Conservation (phyloP, 2,113 vertebrate genomes). For the Cariama cristata region DNA sequence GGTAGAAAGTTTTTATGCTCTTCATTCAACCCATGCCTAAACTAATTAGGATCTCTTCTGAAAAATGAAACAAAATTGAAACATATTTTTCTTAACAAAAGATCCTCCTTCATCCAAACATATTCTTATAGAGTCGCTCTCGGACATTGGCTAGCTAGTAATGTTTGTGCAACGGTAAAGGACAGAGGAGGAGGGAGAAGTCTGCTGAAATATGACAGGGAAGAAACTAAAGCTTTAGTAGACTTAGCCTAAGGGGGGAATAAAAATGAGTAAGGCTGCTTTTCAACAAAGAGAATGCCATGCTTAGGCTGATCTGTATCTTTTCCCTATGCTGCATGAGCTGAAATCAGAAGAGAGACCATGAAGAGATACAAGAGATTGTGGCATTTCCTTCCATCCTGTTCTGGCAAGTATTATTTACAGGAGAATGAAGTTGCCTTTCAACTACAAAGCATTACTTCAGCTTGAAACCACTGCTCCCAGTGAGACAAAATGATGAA, state of each 20-base stretch:
- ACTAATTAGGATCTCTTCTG: not conserved
- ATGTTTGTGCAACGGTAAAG: not conserved
- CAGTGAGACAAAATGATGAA: not conserved
- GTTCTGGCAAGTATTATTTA: not conserved
- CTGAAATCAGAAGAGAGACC: not conserved
- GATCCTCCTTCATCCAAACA: not conserved
- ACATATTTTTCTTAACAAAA: not conserved
- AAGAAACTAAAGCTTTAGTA: not conserved
- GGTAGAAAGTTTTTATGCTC: not conserved
- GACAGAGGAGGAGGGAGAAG: not conserved
- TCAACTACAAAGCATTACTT: not conserved
- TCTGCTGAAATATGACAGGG: not conserved
- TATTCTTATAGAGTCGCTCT: not conserved
- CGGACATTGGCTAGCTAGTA: not conserved
- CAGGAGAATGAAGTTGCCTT: not conserved
- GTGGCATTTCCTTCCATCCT: not conserved
- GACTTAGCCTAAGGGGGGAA: not conserved
- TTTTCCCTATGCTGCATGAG: not conserved
- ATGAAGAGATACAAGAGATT: not conserved
- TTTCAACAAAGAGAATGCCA: not conserved
- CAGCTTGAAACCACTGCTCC: conserved; percentile 3
- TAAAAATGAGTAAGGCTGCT: not conserved
- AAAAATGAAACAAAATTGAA: not conserved
- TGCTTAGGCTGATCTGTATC: not conserved
- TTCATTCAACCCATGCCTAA: not conserved